Evolutionary conservation across 2,113 vertebrate genomes (phyloP), one percentile per base, ranked within the genome.

Genomic region (Poeciliopsis turrubarensis): DNA sequence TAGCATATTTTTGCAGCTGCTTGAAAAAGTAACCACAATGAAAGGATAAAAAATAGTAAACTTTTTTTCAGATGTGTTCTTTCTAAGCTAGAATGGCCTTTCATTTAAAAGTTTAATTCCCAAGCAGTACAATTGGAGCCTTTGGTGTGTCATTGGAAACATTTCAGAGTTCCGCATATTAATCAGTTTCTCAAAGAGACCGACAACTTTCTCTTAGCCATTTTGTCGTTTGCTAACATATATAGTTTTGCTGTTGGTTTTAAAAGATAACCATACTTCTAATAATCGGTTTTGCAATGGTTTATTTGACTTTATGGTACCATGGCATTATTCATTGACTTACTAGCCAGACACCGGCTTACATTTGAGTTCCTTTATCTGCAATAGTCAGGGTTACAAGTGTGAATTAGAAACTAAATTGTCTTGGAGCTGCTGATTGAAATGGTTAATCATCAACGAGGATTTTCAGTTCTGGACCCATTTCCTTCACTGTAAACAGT

Each of bases 381-480:
- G 22, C 22, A 9, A n/a, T 57, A 57, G 25, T n/a, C n/a, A n/a
- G 51, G 51, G 7, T 57, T 57, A 57, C 19, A 57, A n/a, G 25
- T 57, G 44, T 47, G 44, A 17, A 17, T 47, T 5, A 19, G 17
- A 47, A 5, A 47, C 44, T 17, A 17, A 47, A 5, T 47, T 47
- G 17, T 47, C 5, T 19, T 57, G 51, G 25, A n/a, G n/a, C 25
- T 25, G 8, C 51, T 11, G 61, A 29, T n/a, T 17, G 37, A 14
- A 65, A 15, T 15, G 65, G 39, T 77, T 27, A 61, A 65, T 66
- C 37, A 65, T 73, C 65, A 32, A 19, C 22, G 17, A 47, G 9
- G 29, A 22, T 4, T 39, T 51, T 84, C 60, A 31, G 60, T 81
- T 70, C 73, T 37, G 6, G 3, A 30, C 31, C 60, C 17, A 0